Percentiles rank a stretch among this genome's conserved stretches.
Evolutionary conservation across 2,888 invertebrate genomes (phyloP).

Genomic region (Sphaerophoria rueppellii): DNA sequence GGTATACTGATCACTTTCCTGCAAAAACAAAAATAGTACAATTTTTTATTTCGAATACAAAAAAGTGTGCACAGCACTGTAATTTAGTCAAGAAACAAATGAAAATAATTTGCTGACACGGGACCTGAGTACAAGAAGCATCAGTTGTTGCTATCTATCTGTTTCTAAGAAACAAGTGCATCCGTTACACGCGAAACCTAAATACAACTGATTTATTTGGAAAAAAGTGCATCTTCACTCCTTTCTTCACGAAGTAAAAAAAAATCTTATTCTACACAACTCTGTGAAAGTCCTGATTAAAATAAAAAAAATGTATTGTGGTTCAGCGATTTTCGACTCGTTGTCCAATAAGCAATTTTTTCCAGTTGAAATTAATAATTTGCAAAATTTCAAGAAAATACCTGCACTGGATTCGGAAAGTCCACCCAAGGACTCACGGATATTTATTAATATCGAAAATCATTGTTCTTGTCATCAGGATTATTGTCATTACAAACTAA

Average conservation of each 20-base stretch:
- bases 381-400: background rate
- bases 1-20: too few species aligned
- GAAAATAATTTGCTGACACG: slow-evolving; percentile 6
- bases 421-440: background rate
- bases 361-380: background rate
- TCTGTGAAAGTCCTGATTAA: slow-evolving; percentile 44
- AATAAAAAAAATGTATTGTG: slow-evolving; percentile 28
- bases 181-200: too few species aligned
- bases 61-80: slow-evolving; percentile 9
- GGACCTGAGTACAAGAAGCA: background rate
- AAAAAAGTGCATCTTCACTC: too few species aligned
- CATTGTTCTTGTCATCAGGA: slow-evolving; percentile 42
- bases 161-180: too few species aligned
- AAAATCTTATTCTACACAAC: slow-evolving; percentile 42
- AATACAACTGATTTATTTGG: too few species aligned
- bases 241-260: background rate
- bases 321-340: slow-evolving; percentile 21
- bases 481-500: slow-evolving; percentile 47
- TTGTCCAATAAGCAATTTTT: slow-evolving; percentile 12
- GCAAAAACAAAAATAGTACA: too few species aligned
- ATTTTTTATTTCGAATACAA: background rate
- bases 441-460: slow-evolving; percentile 56
- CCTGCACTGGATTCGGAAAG: background rate
- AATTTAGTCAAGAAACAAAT: slow-evolving; percentile 15
- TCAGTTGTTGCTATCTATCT: too few species aligned